Evolutionary conservation across 1,140 invertebrate species (phyloP), one percentile per base, ranked within the genome.

Genomic region (Drosophila chauvacae): DNA sequence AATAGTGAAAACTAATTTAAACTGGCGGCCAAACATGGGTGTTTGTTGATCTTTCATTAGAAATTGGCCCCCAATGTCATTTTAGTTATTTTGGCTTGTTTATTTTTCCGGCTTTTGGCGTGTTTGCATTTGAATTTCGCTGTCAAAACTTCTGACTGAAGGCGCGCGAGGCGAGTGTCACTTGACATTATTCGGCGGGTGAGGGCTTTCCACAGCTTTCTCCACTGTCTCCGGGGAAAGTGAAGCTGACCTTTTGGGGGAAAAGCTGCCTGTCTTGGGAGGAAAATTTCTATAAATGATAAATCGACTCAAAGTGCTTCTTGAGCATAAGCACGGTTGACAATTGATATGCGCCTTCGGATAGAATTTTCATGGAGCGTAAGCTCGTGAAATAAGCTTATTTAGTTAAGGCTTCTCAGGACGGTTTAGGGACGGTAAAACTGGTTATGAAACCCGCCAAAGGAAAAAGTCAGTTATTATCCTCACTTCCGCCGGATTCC

Each of bases 1-100:
- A 56, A 26, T 35, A 57, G 7, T 18, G 26, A 45, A 33, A 33
- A 50, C 44, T 47, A 71, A 71, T 37, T 59, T 18, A 30, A 71
- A 58, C 53, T 28, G 26, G 2, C 14, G 20, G 59, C 30, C 51
- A 56, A 69, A 26, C 53, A 56, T 33, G 30, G 14, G 0, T 20
- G 35, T 20, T 56, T 87, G 80, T 88, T 84, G 65, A 68, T 78
- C 72, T 87, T 87, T 81, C 64, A 80, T 88, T 72, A 68, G 47
- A 68, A 62, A 62, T 59, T 53, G 69, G 23, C 16, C 64, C 45
- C 18, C 66, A 57, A 53, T 72, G 70, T 62, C 37, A 68, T 59
- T 76, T 83, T 26, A 53, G 66, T 50, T 56, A 47, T 37, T 51
- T 28, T 7, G 5, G 37, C 30, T 7, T 82, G 76, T 77, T 87